Evolutionary conservation across 2,888 invertebrate genomes (phyloP).

Genomic region (Sabatieria punctata): DNA sequence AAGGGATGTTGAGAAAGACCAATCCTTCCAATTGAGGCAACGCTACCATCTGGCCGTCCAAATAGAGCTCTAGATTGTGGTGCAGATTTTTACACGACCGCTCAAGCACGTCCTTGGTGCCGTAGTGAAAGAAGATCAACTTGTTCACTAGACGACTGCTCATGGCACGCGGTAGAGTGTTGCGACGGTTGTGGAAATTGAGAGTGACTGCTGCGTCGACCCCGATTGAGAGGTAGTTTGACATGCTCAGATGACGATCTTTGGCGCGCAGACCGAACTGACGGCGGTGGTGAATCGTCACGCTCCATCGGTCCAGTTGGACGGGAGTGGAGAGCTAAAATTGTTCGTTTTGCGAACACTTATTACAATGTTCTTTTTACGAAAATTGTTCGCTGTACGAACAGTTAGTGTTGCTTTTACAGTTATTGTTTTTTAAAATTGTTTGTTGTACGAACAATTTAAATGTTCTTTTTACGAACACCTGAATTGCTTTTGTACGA

Average conservation of each 20-base stretch:
- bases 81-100: constrained; percentile 66
- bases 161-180: constrained; percentile 65
- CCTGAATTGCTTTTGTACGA: no score
- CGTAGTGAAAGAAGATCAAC: constrained; percentile 73
- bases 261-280: constrained; percentile 1
- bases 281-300: background rate
- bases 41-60: constrained; percentile 49
- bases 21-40: constrained; percentile 74
- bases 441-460: no score
- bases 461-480: no score
- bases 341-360: no score
- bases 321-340: no score
- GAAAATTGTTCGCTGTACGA: no score
- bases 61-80: constrained; percentile 53
- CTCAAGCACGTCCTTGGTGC: constrained; percentile 74
- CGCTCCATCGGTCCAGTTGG: constrained; percentile 1
- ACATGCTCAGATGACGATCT: constrained; percentile 42
- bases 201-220: constrained; percentile 86
- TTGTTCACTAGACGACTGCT: constrained; percentile 46
- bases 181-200: constrained; percentile 73
- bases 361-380: no score
- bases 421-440: no score
- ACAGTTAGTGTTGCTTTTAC: no score
- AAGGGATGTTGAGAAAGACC: constrained; percentile 74
- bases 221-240: constrained; percentile 80